These are phyloP conservation scores for Plagodis pulveraria DNA, from an alignment of 2,888 invertebrate species.

Conservation along the genomic window DNA sequence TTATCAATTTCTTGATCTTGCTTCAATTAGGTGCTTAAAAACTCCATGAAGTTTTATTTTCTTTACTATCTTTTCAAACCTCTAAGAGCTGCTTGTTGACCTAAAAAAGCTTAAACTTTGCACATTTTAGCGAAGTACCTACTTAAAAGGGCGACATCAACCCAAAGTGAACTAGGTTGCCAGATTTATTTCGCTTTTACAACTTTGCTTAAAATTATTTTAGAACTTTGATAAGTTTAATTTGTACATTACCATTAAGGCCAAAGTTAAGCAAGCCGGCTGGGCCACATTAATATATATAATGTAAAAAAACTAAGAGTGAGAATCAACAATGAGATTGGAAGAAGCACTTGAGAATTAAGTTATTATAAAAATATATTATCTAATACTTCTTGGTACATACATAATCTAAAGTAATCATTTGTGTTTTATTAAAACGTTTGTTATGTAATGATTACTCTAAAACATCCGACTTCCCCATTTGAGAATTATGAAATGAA, in stretches of 20 bases:
- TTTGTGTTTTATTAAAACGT: too few species aligned
- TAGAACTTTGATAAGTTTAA: conserved; percentile 18
- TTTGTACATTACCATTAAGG: conserved; percentile 15
- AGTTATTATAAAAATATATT: too few species aligned
- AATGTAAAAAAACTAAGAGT: too few species aligned
- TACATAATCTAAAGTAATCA: too few species aligned
- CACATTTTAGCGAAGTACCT: conserved; percentile 33
- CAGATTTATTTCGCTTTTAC: conserved; percentile 19
- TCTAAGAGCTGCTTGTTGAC: conserved; percentile 38
- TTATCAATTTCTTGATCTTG: conserved; percentile 12
- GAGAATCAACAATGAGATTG: too few species aligned
- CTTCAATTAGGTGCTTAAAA: conserved; percentile 18
- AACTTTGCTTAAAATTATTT: conserved; percentile 11
- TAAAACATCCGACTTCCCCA: too few species aligned
- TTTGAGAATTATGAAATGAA: too few species aligned
- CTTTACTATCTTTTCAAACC: conserved; percentile 25
- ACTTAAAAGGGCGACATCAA: conserved; percentile 15
- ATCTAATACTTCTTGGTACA: too few species aligned
- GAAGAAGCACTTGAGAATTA: too few species aligned
- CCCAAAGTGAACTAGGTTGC: conserved; percentile 7
- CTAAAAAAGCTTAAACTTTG: conserved; percentile 43
- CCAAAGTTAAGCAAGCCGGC: background rate
- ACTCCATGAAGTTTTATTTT: conserved; percentile 28
- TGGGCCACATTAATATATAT: too few species aligned
- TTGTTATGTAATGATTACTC: too few species aligned